Base-by-base conservation (phyloP, 2,113 vertebrate species). In the Labrus mixtus region DNA sequence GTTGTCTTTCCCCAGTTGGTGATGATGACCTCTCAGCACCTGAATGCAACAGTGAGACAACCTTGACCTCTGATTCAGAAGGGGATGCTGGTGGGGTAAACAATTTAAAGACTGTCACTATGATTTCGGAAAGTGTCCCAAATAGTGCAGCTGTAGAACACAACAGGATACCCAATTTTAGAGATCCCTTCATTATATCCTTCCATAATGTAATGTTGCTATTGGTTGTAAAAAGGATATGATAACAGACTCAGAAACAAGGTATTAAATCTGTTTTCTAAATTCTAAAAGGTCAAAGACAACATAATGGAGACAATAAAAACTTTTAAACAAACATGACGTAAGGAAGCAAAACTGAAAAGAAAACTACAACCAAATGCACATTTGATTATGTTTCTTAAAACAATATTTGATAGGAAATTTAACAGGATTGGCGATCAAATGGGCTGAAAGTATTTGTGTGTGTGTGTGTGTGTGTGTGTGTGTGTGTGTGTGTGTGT, bases 31-130 rank as follows among this genome's bases (percentile, higher is more conserved):
- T 37, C 41, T 43, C 73, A 46, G 20, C 55, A 39, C 54, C 76
- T 54, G 53, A 76, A 62, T 10, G 45, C 56, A 62, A 73, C 39
- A 23, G 1, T 9, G 43, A 78, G 39, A 64, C 0, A 1, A 61
- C 20, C 0, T 22, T n/a, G 29, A 33, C 6, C 20, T 45, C 15
- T 56, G 37, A 68, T 59, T 65, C 55, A 68, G 53, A 15, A 19
- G 45, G 17, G 23, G 45, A 69, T 71, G 50, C 65, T 57, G 82
- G 84, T 89, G 83, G 68, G 76, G 4, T n/a, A 11, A 29, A 4
- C 15, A 33, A 10, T 25, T 8, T 48, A 36, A 51, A 29, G 9
- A 41, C 17, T 65, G 20, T 43, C 13, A 33, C n/a, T 29, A 4
- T 55, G 3, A 29, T 22, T 65, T 43, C 56, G 8, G 17, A 16